A percentile compares a stretch with the other conserved stretches of the same genome.
Conservation (phyloP, 1,140 invertebrate species). For the Macrobrachium rosenbergii region DNA sequence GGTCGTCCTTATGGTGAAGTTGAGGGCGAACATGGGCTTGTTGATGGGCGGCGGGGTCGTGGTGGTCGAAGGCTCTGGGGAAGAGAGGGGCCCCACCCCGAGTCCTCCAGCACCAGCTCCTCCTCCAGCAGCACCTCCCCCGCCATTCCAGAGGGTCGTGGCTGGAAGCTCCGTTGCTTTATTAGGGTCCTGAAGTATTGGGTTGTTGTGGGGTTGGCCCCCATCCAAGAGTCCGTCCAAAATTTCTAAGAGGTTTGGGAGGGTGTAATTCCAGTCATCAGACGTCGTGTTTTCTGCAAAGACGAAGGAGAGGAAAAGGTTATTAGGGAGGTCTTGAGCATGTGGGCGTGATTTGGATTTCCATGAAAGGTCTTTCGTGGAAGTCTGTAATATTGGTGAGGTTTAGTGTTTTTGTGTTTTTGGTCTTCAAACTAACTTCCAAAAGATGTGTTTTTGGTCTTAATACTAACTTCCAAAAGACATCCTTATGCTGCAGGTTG, state of each 20-base stretch:
- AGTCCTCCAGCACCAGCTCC: too few species aligned
- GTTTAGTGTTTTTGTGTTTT: too few species aligned
- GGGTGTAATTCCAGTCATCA: constrained; percentile 53
- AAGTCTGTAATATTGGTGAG: neutral
- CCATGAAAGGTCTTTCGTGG: neutral
- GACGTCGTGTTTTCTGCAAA: constrained; percentile 45
- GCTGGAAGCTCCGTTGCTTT: constrained; percentile 29
- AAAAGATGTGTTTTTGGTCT: too few species aligned
- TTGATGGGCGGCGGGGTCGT: constrained; percentile 49
- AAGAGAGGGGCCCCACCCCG: neutral
- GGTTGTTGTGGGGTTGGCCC: neutral
- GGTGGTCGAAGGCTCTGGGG: constrained; percentile 28
- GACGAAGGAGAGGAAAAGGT: neutral
- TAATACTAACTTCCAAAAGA: too few species aligned
- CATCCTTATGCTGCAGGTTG: too few species aligned
- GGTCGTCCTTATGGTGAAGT: constrained; percentile 41
- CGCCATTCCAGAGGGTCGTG: constrained; percentile 8
- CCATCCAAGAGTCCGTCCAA: constrained; percentile 28
- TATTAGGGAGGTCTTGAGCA: neutral
- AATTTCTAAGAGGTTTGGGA: constrained; percentile 41
- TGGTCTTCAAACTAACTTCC: too few species aligned
- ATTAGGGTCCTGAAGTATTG: constrained; percentile 47
- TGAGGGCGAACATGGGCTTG: constrained; percentile 44
- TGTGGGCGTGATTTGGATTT: neutral
- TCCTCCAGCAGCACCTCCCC: neutral